phyloP scores from a whole-genome alignment of 2,797 vertebrate species.

The Cynopterus sphinx region DNA sequence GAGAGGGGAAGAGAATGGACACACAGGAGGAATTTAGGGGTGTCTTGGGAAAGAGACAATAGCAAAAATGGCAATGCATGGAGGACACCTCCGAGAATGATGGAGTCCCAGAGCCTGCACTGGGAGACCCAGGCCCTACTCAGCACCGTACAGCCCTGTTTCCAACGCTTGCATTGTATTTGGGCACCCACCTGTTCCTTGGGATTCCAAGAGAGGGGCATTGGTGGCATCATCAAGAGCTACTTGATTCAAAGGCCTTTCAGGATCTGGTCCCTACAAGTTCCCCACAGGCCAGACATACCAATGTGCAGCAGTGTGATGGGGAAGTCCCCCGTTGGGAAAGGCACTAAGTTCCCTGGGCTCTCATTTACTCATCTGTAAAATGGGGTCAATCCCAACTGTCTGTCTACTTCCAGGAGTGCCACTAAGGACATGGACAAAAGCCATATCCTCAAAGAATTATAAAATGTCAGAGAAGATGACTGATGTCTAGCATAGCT shows the following conservation, averaged over 20 bases:
- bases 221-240: not conserved
- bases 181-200: too few relatives aligned
- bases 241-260: not conserved
- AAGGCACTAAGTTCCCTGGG: not conserved
- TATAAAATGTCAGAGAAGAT: not conserved
- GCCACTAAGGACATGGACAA: not conserved
- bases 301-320: not conserved
- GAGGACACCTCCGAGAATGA: not conserved
- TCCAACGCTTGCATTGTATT: not conserved
- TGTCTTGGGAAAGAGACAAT: not conserved
- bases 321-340: not conserved
- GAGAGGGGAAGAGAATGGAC: not conserved
- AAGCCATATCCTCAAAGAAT: not conserved
- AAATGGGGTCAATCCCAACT: not conserved
- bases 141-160: too few relatives aligned
- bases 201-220: not conserved
- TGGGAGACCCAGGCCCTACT: not conserved
- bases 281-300: not conserved
- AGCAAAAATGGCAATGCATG: not conserved
- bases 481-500: not conserved
- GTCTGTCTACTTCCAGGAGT: not conserved
- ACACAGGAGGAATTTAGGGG: not conserved
- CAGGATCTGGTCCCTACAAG: not conserved
- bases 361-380: not conserved
- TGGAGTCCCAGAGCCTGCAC: not conserved